Evolutionary conservation across 2,113 vertebrate species (phyloP), one percentile per base, ranked within the genome.

Genomic region (Lipophrys pholis): DNA sequence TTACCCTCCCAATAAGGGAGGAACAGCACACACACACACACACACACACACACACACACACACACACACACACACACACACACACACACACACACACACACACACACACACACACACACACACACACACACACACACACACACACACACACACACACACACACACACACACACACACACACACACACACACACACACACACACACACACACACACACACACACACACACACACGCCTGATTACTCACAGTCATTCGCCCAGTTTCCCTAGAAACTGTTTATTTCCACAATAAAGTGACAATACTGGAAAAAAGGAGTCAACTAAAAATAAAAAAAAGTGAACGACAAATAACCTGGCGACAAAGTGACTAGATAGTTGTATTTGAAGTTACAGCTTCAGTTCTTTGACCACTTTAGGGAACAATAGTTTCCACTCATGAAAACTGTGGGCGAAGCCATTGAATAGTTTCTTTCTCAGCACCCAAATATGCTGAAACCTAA

Each of bases 201-300:
- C 21, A 30, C 21, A 30, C 21, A 30, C 21, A 30, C 21, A 30
- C 21, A 30, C 21, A 30, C 21, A 30, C 21, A 30, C 21, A 30
- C 21, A 30, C 21, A 30, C 21, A 39, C 69, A 80, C 35, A 65
- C 50, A 42, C 21, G 74, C 12, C 67, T 71, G 43, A 79, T 63
- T 77, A 72, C 52, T 80, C 66, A 49, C 45, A 77, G 64, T 66
- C 73, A 85, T 85, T 85, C 80, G 48, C 39, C 4, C 30, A 30
- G 69, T 85, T 89, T 80, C 79, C 77, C 82, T 63, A 50, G 42
- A 64, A 5, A 70, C 48, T 1, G 3, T 30, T 52, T 49, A 50
- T 21, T 59, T 46, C 43, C 10, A 30, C 58, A 73, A 12, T 51
- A 43, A 78, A 56, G 8, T 1, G n/a, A 45, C 45, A 65, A 16